Conservation (phyloP, 2,888 invertebrate genomes). For the Beris morrisii region DNA sequence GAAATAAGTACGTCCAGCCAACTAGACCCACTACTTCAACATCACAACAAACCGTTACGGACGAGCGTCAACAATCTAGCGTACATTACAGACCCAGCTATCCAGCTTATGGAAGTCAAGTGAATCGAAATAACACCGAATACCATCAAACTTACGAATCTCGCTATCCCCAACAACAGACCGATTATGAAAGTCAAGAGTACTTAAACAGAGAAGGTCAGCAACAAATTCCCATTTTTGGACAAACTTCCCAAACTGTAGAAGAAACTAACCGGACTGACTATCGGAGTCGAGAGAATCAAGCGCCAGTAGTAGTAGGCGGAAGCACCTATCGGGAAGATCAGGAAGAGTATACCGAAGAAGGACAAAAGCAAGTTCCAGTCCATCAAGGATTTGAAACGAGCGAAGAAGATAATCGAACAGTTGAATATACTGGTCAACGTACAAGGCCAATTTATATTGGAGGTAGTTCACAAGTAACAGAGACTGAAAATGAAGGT, state of each 20-base stretch:
- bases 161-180: conserved; percentile 6
- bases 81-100: conserved; percentile 23
- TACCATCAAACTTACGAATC: not conserved
- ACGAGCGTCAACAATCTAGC: conserved; percentile 6
- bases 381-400: conserved; percentile 4
- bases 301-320: conserved; percentile 4
- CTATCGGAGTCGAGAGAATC: conserved; percentile 9
- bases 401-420: not conserved
- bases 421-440: conserved; percentile 7
- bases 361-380: conserved; percentile 11
- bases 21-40: conserved; percentile 8
- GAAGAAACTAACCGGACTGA: not conserved
- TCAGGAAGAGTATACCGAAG: conserved; percentile 20
- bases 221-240: conserved; percentile 15
- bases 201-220: conserved; percentile 5
- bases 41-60: conserved; percentile 10
- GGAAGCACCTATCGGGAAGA: conserved; percentile 6
- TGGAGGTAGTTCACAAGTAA: conserved; percentile 4
- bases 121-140: conserved; percentile 11
- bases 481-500: conserved; percentile 7
- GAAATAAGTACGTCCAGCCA: not conserved
- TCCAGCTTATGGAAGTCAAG: conserved; percentile 24
- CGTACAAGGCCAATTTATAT: not conserved
- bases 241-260: conserved; percentile 7
- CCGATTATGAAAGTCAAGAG: conserved; percentile 9